Conservation (phyloP, 2,797 vertebrate species). For the Poecile montanus region DNA sequence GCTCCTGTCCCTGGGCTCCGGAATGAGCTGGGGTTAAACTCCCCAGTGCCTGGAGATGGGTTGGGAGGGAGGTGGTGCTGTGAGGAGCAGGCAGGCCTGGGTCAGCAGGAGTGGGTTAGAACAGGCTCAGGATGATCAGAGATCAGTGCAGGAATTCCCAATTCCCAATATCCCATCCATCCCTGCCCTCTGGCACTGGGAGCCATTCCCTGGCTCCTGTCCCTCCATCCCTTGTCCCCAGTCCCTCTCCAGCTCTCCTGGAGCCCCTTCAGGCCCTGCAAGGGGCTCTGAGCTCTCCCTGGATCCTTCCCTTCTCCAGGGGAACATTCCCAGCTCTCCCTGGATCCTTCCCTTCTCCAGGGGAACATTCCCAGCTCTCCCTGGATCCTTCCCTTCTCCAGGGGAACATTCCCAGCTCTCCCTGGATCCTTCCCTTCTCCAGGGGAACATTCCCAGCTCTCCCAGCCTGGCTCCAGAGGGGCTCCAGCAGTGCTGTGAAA, state of each 20-base stretch:
- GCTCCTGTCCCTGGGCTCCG: too few species aligned
- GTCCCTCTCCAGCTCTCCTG: background rate
- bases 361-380: background rate
- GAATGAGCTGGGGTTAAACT: too few species aligned
- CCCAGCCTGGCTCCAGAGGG: background rate
- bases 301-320: background rate
- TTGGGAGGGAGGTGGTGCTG: too few species aligned
- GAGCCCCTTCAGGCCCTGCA: background rate
- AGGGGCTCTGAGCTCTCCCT: background rate
- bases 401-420: background rate
- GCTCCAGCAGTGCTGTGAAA: background rate
- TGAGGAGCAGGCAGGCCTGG: too few species aligned
- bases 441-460: background rate
- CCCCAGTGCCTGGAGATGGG: too few species aligned
- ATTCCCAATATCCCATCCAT: fast-evolving
- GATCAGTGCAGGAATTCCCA: background rate
- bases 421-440: background rate
- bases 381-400: too few species aligned
- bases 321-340: background rate
- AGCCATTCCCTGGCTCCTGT: background rate
- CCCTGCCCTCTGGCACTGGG: background rate
- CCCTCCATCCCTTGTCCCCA: background rate
- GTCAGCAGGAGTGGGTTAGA: too few species aligned
- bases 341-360: background rate
- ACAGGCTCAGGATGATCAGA: too few species aligned